A percentile compares a stretch with the other conserved stretches of the same genome.
phyloP scores from a whole-genome alignment of 2,113 vertebrate genomes.

The Phrynosoma blainvillii region DNA sequence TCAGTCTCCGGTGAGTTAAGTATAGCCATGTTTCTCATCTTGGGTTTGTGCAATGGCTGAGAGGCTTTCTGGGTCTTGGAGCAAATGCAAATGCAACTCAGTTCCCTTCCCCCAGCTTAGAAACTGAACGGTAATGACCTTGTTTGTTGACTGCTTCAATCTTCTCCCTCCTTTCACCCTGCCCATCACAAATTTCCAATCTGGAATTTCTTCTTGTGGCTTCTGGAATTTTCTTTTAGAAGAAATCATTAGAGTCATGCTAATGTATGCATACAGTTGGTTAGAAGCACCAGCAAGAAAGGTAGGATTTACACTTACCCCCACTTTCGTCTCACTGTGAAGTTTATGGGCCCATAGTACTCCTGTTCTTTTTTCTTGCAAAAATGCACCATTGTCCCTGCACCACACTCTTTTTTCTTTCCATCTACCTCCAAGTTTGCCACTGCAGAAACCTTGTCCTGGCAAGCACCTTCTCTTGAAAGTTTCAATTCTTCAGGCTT shows the following conservation, averaged over 20 bases:
- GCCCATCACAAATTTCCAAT: background rate
- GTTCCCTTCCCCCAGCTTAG: background rate
- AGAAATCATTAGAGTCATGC: too few species aligned
- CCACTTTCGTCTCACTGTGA: background rate
- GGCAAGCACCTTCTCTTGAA: background rate
- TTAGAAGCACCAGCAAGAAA: background rate
- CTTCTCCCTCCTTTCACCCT: background rate
- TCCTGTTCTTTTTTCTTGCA: background rate
- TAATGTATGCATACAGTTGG: background rate
- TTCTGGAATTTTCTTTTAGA: background rate
- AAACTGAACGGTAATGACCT: background rate
- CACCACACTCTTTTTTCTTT: background rate
- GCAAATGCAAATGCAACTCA: background rate
- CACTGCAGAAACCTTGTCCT: background rate
- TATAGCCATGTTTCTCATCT: background rate
- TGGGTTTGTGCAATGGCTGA: background rate
- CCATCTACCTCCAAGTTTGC: background rate
- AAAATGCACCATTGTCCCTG: background rate
- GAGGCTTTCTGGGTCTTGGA: background rate
- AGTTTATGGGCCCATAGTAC: background rate
- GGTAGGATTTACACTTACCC: background rate
- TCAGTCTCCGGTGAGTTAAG: conserved; percentile 88
- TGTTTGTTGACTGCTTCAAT: background rate
- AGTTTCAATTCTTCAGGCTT: conserved; percentile 3
- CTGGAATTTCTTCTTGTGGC: background rate